phyloP scores from a whole-genome alignment of 2,888 invertebrate species.

The Diarsia rubi region DNA sequence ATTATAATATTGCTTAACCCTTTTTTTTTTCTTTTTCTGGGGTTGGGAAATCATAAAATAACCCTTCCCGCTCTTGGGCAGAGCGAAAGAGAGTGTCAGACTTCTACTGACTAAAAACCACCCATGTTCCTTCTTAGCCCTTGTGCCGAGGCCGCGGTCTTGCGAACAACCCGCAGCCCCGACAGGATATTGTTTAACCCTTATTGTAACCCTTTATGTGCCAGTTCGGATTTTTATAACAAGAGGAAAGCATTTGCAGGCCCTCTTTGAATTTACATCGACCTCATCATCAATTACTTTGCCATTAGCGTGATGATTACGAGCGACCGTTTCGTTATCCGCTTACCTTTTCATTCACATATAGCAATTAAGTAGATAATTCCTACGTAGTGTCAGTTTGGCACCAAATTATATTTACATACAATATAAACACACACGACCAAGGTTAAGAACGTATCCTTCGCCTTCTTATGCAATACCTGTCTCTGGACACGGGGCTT shows the following conservation, averaged over 20 bases:
- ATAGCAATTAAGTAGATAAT: not conserved
- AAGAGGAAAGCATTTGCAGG: not conserved
- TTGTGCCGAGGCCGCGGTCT: no score
- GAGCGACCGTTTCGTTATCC: not conserved
- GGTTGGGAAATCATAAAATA: no score
- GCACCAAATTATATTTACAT: constrained; percentile 2
- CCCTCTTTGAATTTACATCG: not conserved
- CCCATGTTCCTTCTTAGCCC: no score
- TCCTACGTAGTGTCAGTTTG: not conserved
- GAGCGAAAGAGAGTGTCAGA: no score
- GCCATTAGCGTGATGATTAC: not conserved
- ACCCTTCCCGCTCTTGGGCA: no score
- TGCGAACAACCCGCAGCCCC: no score
- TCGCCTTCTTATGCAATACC: not conserved
- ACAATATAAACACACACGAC: not conserved
- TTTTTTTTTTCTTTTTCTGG: no score
- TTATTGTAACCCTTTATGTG: not conserved
- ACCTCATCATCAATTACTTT: not conserved
- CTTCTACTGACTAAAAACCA: no score
- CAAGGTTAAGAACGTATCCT: not conserved
- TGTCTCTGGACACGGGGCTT: not conserved
- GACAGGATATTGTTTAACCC: no score
- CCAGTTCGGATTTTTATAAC: not conserved
- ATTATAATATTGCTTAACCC: no score
- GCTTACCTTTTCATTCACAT: not conserved